Evolutionary conservation across 2,888 invertebrate genomes (phyloP).

Genomic region (Stenichneumon culpator): DNA sequence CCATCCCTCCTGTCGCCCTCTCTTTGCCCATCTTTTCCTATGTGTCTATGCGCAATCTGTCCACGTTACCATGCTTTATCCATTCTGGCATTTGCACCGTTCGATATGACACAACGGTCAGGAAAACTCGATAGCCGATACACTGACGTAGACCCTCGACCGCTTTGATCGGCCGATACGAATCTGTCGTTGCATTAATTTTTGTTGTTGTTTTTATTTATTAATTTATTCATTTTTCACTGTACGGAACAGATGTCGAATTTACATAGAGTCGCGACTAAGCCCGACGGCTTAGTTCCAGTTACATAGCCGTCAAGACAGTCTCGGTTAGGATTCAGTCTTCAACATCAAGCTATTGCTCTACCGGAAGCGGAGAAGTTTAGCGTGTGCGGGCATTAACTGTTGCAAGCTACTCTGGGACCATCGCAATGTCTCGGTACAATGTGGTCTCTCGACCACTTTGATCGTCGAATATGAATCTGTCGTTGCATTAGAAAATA

Average conservation of each 20-base stretch:
- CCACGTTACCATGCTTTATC: neutral
- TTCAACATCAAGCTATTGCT: neutral
- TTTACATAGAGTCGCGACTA: neutral
- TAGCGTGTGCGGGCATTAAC: neutral
- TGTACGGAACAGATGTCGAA: neutral
- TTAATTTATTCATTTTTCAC: neutral
- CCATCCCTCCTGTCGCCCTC: neutral
- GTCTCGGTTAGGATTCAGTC: too few relatives aligned
- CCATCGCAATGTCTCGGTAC: neutral
- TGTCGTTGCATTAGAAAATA: too few relatives aligned
- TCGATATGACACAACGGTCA: neutral
- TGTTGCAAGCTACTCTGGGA: neutral
- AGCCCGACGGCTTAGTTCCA: neutral
- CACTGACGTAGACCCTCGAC: too few relatives aligned
- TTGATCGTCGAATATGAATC: too few relatives aligned
- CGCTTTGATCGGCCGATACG: too few relatives aligned
- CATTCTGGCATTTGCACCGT: conserved; percentile 6
- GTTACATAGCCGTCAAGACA: neutral
- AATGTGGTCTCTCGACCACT: neutral
- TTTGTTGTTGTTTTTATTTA: too few relatives aligned
- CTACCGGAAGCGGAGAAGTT: neutral
- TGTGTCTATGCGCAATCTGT: neutral
- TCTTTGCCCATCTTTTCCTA: conserved; percentile 4
- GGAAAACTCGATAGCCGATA: conserved; percentile 4
- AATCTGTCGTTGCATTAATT: too few relatives aligned